Conservation (phyloP, 2,888 invertebrate species). For the Disparrhopalites patrizii region DNA sequence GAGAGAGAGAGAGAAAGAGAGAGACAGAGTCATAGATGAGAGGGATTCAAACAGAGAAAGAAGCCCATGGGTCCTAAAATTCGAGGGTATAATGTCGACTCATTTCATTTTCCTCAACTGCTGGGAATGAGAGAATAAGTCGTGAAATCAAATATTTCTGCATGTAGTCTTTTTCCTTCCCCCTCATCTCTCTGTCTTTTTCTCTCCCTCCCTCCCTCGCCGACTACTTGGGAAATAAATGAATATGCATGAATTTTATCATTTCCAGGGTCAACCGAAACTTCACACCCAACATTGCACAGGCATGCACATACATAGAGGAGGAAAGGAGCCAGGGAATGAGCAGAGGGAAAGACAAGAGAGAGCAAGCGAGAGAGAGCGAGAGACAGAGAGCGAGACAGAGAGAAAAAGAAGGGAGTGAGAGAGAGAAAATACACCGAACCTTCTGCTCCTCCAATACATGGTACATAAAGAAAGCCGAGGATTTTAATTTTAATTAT, state of each 20-base stretch:
- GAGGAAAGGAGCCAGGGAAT: neutral
- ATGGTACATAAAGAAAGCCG: neutral
- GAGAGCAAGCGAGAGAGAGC: neutral
- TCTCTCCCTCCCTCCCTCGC: conserved; percentile 9
- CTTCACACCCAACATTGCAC: conserved; percentile 1
- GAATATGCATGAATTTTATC: conserved; percentile 27
- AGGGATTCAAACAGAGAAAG: conserved; percentile 27
- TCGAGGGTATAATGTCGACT: conserved; percentile 38
- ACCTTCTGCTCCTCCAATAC: too few species aligned
- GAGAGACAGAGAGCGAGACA: neutral
- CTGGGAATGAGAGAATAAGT: conserved; percentile 38
- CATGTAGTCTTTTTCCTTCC: conserved; percentile 26
- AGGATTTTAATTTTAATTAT: conserved; percentile 10
- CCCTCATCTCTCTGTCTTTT: conserved; percentile 8
- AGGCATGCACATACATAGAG: neutral
- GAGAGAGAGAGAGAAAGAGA: conserved; percentile 10
- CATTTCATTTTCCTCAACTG: conserved; percentile 34
- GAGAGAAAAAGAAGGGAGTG: too few species aligned
- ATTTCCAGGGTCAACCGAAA: conserved; percentile 28
- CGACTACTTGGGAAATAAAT: conserved; percentile 22
- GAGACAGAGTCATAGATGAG: conserved; percentile 23
- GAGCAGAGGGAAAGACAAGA: neutral
- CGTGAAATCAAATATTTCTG: conserved; percentile 44
- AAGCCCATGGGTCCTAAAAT: conserved; percentile 38
- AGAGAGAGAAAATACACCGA: too few species aligned